phyloP scores from a whole-genome alignment of 2,888 invertebrate genomes.

The Mongoloraphidia duomilia region DNA sequence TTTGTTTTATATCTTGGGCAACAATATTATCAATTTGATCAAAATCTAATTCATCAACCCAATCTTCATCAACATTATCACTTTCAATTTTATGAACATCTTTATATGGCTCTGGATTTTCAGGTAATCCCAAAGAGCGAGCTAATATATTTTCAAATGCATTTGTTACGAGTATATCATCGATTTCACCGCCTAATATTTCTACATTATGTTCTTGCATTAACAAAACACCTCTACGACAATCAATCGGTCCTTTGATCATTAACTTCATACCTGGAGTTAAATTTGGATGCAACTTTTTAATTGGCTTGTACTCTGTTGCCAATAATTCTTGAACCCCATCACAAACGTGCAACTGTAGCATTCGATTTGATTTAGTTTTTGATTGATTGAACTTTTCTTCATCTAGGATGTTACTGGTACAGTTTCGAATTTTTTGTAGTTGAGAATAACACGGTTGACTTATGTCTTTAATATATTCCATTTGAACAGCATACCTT shows the following conservation, averaged over 20 bases:
- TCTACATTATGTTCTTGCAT: conserved; percentile 43
- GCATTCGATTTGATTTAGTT: conserved; percentile 44
- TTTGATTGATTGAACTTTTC: conserved; percentile 37
- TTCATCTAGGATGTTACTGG: conserved; percentile 41
- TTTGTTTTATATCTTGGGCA: neutral
- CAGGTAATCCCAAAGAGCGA: conserved; percentile 36
- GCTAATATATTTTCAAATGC: conserved; percentile 46
- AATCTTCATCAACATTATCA: neutral
- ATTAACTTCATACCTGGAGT: conserved; percentile 48
- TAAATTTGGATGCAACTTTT: conserved; percentile 38
- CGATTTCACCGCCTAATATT: conserved; percentile 60
- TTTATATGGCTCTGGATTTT: conserved; percentile 32
- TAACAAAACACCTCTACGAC: conserved; percentile 53
- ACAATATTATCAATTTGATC: neutral
- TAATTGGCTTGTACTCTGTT: conserved; percentile 53
- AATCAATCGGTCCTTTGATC: conserved; percentile 53
- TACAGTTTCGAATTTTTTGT: conserved; percentile 31
- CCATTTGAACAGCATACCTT: conserved; percentile 46
- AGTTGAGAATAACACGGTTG: conserved; percentile 29
- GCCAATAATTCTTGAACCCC: conserved; percentile 53
- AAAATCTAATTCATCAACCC: neutral
- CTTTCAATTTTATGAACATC: conserved; percentile 10
- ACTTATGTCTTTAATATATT: conserved; percentile 45
- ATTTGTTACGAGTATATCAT: conserved; percentile 40
- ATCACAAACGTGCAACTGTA: conserved; percentile 58